A percentile compares a stretch with the other conserved stretches of the same genome.
Conservation (phyloP, 2,113 vertebrate genomes). For the Aphelocoma coerulescens region DNA sequence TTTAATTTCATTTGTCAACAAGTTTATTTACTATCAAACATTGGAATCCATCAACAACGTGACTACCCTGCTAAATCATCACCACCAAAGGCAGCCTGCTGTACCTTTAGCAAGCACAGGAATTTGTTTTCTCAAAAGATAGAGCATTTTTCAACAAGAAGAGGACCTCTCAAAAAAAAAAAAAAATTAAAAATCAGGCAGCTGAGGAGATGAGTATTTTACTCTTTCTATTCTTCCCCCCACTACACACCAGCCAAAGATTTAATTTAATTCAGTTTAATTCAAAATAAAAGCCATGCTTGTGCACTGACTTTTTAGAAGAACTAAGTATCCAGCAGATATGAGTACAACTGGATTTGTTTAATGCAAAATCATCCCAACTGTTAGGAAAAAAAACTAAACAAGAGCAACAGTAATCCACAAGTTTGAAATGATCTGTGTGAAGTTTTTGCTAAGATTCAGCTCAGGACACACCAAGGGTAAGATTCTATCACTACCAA, state of each 20-base stretch:
- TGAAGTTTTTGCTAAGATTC: background rate
- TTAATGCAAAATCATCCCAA: background rate
- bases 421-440: background rate
- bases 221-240: background rate
- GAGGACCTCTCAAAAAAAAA: background rate
- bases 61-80: background rate
- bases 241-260: background rate
- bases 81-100: background rate
- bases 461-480: background rate
- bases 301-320: background rate
- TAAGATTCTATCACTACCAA: background rate
- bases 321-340: background rate
- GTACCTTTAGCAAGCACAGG: background rate
- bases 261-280: background rate
- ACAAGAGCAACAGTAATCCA: background rate
- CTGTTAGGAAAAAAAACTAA: background rate
- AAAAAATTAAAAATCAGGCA: background rate
- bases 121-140: background rate
- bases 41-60: background rate
- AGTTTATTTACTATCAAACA: background rate
- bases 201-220: background rate
- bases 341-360: fast-evolving
- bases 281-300: background rate
- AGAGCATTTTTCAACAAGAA: background rate
- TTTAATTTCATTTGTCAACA: background rate